Conservation (phyloP, 2,113 vertebrate genomes). For the Cheilinus undulatus region DNA sequence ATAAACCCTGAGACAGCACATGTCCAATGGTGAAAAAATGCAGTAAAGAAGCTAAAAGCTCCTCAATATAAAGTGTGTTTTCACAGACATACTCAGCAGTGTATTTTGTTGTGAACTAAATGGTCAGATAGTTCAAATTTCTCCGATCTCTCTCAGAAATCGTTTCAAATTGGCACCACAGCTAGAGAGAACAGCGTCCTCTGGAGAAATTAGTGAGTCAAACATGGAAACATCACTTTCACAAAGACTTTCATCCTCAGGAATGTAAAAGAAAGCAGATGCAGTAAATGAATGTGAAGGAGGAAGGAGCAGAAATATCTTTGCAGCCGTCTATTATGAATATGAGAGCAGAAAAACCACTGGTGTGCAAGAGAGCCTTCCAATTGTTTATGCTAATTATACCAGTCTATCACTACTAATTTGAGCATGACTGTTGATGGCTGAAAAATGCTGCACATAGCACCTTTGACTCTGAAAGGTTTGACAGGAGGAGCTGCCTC, state of each 20-base stretch:
- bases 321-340: slow-evolving; percentile 5
- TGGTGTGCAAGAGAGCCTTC: slow-evolving; percentile 23
- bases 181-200: not conserved
- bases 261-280: not conserved
- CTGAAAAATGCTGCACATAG: slow-evolving; percentile 52
- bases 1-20: too few relatives aligned
- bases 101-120: too few relatives aligned
- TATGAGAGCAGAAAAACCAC: slow-evolving; percentile 20
- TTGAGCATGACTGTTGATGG: slow-evolving; percentile 61
- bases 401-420: slow-evolving; percentile 62
- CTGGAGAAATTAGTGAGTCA: not conserved
- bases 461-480: slow-evolving; percentile 64
- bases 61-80: too few relatives aligned
- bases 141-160: not conserved
- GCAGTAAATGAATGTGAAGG: not conserved
- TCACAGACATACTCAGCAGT: too few relatives aligned
- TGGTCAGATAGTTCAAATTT: too few relatives aligned
- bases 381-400: slow-evolving; percentile 60
- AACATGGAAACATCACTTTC: not conserved
- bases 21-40: too few relatives aligned
- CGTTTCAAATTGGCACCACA: too few relatives aligned
- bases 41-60: too few relatives aligned
- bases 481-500: slow-evolving; percentile 54
- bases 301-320: slow-evolving; percentile 2
- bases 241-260: not conserved